Evolutionary conservation across 1,140 invertebrate species (phyloP).

Genomic region (Hestina assimilis): DNA sequence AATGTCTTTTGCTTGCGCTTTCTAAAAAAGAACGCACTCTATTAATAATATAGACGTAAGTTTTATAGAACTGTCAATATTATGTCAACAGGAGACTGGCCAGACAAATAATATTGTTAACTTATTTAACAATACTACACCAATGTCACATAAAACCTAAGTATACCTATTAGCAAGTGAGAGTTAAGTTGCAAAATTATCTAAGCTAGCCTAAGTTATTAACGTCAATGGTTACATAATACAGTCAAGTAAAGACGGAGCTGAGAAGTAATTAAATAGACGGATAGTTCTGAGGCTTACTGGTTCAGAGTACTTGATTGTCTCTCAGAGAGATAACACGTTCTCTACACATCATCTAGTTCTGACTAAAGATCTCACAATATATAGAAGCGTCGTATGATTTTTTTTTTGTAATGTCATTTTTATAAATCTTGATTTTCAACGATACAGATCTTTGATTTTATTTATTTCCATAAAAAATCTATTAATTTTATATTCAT

Average conservation of each 20-base stretch:
- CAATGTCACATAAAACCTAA: too few species aligned
- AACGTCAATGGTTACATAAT: not conserved
- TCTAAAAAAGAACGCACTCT: too few species aligned
- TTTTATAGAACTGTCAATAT: too few species aligned
- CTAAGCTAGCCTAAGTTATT: not conserved
- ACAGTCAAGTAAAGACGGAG: not conserved
- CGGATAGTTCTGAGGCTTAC: not conserved
- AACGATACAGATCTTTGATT: not conserved
- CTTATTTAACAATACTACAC: too few species aligned
- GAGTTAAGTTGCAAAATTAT: too few species aligned
- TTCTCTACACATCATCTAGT: slow-evolving; percentile 28
- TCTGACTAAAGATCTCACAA: slow-evolving; percentile 6
- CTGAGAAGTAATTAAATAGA: not conserved
- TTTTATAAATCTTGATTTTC: not conserved
- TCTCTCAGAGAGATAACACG: slow-evolving; percentile 37
- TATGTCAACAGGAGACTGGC: too few species aligned
- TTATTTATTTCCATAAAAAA: not conserved
- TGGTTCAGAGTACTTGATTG: slow-evolving; percentile 1
- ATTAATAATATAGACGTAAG: too few species aligned
- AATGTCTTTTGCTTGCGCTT: too few species aligned
- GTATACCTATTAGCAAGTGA: too few species aligned
- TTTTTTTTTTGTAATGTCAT: not conserved
- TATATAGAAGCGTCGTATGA: not conserved
- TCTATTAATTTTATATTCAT: not conserved
- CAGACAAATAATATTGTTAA: too few species aligned